Conservation (phyloP, 1,140 invertebrate genomes). For the Varroa destructor region DNA sequence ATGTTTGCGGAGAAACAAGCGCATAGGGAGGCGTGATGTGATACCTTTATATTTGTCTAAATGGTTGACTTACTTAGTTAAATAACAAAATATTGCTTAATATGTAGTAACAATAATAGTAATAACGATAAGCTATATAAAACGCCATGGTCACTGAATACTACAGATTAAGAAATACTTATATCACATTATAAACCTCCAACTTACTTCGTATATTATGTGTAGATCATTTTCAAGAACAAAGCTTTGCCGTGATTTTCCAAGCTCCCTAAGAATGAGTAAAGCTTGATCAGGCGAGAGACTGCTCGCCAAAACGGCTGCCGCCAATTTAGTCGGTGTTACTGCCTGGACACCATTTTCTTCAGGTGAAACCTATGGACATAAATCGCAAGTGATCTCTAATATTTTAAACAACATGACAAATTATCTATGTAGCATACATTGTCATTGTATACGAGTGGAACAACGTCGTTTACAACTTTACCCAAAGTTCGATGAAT, state of each 20-base stretch:
- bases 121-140: too few relatives aligned
- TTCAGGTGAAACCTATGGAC: neutral
- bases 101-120: too few relatives aligned
- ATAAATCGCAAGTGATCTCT: neutral
- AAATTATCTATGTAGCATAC: slow-evolving; percentile 1
- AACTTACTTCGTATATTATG: slow-evolving; percentile 68
- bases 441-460: slow-evolving; percentile 32
- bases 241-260: slow-evolving; percentile 72
- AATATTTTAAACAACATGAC: neutral
- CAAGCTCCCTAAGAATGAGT: slow-evolving; percentile 71
- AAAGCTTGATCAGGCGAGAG: slow-evolving; percentile 81
- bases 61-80: too few relatives aligned
- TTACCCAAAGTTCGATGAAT: slow-evolving; percentile 30
- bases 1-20: too few relatives aligned
- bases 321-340: slow-evolving; percentile 67
- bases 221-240: slow-evolving; percentile 89
- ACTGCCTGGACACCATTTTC: slow-evolving; percentile 33
- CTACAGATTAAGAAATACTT: too few relatives aligned
- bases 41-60: too few relatives aligned
- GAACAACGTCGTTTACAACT: slow-evolving; percentile 38
- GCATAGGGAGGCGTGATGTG: too few relatives aligned
- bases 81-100: too few relatives aligned
- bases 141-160: too few relatives aligned
- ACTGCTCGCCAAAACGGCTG: slow-evolving; percentile 79
- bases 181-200: too few relatives aligned